Evolutionary conservation across 92 coral and sea anemone genomes (phyloP).

Genomic region (Phenganax subtilis): DNA sequence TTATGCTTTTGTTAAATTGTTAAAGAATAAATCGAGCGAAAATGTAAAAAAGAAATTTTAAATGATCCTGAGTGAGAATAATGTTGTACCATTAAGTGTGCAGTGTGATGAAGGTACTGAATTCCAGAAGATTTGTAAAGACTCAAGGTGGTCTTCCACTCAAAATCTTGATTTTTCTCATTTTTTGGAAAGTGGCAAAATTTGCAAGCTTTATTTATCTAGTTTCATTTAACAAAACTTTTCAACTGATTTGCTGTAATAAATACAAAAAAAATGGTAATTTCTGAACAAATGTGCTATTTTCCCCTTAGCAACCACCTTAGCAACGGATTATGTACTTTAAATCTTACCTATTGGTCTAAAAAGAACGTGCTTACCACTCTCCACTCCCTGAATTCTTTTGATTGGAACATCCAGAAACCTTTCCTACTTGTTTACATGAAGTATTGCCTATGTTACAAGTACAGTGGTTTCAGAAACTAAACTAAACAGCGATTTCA

Average conservation of each 20-base stretch:
- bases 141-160: slow-evolving; percentile 8
- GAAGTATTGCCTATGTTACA: not conserved
- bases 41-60: no score
- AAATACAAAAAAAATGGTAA: not conserved
- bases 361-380: not conserved
- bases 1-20: no score
- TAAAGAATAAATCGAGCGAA: no score
- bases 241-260: not conserved
- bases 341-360: slow-evolving; percentile 1
- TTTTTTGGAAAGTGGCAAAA: slow-evolving; percentile 1
- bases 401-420: not conserved
- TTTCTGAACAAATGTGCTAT: not conserved
- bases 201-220: not conserved
- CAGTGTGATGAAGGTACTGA: no score
- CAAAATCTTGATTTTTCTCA: slow-evolving; percentile 8
- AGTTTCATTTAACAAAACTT: not conserved
- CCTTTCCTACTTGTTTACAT: not conserved
- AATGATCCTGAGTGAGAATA: no score
- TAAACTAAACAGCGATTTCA: not conserved
- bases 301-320: slow-evolving; percentile 1
- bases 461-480: not conserved
- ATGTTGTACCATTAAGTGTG: no score
- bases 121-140: no score
- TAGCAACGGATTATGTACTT: not conserved
- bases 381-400: not conserved